Base-by-base conservation (phyloP, 2,113 vertebrate genomes). In the Ovis canadensis region DNA sequence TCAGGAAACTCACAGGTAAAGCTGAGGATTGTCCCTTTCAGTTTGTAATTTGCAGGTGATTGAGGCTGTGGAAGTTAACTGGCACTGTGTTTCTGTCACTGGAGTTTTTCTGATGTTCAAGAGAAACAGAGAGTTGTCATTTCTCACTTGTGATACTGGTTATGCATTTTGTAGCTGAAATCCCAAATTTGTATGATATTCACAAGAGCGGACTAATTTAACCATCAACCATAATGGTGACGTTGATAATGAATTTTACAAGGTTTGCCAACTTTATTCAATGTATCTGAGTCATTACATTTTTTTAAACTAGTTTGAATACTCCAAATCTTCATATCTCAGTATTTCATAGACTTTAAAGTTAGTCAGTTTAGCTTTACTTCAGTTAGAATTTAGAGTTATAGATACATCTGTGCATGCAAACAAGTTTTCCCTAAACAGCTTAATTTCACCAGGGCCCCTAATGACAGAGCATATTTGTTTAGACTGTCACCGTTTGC, bases 341-440 rank as follows among this genome's bases (percentile, higher is more conserved):
- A 1, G 52, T 60, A 3, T 71, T 89, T 71, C 74, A 14, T 16
- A 83, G 54, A 9, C 45, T 82, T 87, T 62, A 40, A 33, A 81
- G 74, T 60, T 67, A 21, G 33, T 52, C 33, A 59, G 36, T 31
- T 8, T 78, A 21, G 36, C 55, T 31, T 4, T 5, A 25, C 25
- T 3, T 62, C 31, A 9, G 25, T 21, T 64, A 62, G 54, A 62
- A 59, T 59, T 83, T 54, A 29, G 43, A 67, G 48, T 45, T 60
- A 25, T 23, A 25, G 52, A n/a, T 33, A 19, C 1, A 1, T 9
- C 33, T 3, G 7, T n/a, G 11, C 8, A 1, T 31, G 8, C 6
- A 12, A 17, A 40, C 43, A 48, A 62, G 14, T 43, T 14, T 92
- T 80, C 71, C 62, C 52, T 50, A 71, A 91, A 31, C 27, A 19